Evolutionary conservation across 1,140 invertebrate genomes (phyloP).

Genomic region (Drosophila kohkoa): DNA sequence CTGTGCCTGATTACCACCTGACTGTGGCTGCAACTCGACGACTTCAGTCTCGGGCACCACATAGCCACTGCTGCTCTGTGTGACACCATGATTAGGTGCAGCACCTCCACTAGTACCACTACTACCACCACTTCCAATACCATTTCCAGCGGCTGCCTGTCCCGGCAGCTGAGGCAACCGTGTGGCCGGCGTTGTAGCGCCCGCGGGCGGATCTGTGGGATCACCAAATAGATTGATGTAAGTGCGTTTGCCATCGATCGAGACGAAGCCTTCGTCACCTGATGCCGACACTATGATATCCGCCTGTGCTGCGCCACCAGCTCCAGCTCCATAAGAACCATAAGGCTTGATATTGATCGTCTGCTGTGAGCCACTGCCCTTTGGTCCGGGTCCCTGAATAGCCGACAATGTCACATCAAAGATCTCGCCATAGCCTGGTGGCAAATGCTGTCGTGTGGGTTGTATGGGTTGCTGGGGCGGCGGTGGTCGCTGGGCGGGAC

Average conservation of each 20-base stretch:
- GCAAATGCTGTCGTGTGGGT: conserved; percentile 80
- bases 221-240: conserved; percentile 93
- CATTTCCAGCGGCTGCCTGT: conserved; percentile 12
- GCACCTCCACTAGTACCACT: conserved; percentile 22
- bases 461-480: conserved; percentile 81
- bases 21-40: conserved; percentile 69
- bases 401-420: conserved; percentile 95
- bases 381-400: conserved; percentile 91
- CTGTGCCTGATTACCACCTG: conserved; percentile 36
- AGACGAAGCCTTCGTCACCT: conserved; percentile 93
- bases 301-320: conserved; percentile 49
- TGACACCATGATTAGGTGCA: conserved; percentile 63
- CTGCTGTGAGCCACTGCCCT: conserved; percentile 85
- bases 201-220: conserved; percentile 84
- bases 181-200: conserved; percentile 65
- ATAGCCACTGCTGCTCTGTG: conserved; percentile 85
- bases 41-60: conserved; percentile 84
- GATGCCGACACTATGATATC: conserved; percentile 92
- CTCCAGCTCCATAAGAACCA: conserved; percentile 58
- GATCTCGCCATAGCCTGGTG: conserved; percentile 89
- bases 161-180: conserved; percentile 72
- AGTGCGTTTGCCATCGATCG: conserved; percentile 95
- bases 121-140: conserved; percentile 18
- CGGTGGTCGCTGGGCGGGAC: conserved; percentile 69
- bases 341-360: conserved; percentile 84